Base-by-base conservation (phyloP, 37 sponge, comb jelly and placozoan species). In the Aphrocallistes beatrix region DNA sequence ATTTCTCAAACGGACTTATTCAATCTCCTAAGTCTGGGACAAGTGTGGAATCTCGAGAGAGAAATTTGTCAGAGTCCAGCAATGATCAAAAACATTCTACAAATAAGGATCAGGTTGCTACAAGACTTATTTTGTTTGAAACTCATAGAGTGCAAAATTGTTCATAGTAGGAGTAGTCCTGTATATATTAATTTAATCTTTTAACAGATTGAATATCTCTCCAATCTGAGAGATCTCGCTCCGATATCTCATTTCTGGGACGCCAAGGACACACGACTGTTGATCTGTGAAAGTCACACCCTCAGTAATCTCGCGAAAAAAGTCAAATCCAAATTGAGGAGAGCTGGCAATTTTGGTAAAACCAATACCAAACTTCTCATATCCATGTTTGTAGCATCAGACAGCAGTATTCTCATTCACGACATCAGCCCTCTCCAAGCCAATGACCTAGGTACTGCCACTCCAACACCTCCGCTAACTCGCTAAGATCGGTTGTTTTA, bases 191-290 rank as follows among this genome's bases (percentile, higher is more conserved):
- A 82, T 30, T 23, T 83, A 1, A 37, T 51, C 36, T 21, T 37
- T 37, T 89, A 93, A n/a, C 89, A 91, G 84, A 16, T 34, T 1
- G 30, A 38, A 39, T 83, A 82, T 0, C 37, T 38, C 1, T 23
- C 28, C 37, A 87, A 88, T 38, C n/a, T 93, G 39, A 23, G 38
- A 6, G 82, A 85, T 21, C 81, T 86, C 0, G 28, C 23, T 23
- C 83, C 90, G 3, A 16, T 82, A 25, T 30, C 47, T 6, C 86
- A 75, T 81, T 69, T 69, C 83, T 95, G 96, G 96, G 96, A 95
- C 83, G 49, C 88, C 0, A 16, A 23, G 0, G 96, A 95, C 0
- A 86, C 90, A 0, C 83, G 84, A 39, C 47, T 95, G 51, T 82
- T 95, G 23, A 86, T 87, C 38, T 17, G 88, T 42, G 86, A 50